A percentile compares a stretch with the other conserved stretches of the same genome.
phyloP scores from a whole-genome alignment of 1,140 invertebrate species.

The Brachionus paranguensis region DNA sequence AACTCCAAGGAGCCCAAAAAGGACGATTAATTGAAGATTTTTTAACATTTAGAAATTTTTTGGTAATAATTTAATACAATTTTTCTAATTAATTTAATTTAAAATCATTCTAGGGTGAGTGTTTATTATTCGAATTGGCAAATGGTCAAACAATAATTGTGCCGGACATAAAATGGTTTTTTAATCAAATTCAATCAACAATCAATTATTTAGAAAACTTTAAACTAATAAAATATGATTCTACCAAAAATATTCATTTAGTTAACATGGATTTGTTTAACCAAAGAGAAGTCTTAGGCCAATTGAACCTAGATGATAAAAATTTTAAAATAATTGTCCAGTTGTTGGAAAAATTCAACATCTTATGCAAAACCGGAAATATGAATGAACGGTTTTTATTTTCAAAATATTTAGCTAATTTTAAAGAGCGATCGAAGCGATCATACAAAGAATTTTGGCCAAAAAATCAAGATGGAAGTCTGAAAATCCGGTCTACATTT shows the following conservation, averaged over 20 bases:
- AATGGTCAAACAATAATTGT: background rate
- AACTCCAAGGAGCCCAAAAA: background rate
- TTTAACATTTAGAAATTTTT: constrained; percentile 4
- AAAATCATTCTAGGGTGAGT: background rate
- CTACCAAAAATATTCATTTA: background rate
- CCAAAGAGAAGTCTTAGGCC: background rate
- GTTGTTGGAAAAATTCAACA: background rate
- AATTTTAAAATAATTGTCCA: background rate
- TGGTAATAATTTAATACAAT: background rate
- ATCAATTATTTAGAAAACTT: background rate
- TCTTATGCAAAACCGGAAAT: background rate
- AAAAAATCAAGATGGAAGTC: background rate
- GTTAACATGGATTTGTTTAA: background rate
- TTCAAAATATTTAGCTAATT: background rate
- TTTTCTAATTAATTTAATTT: background rate
- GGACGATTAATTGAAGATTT: background rate
- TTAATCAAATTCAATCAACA: background rate
- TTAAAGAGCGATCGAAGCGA: background rate
- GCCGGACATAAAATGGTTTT: constrained; percentile 3
- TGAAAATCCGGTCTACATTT: background rate
- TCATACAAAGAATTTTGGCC: background rate
- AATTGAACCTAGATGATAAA: background rate
- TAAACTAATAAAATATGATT: background rate
- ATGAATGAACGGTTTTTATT: background rate
- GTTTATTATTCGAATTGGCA: background rate